phyloP scores from a whole-genome alignment of 2,888 invertebrate species.

The Sussaba pulchella region DNA sequence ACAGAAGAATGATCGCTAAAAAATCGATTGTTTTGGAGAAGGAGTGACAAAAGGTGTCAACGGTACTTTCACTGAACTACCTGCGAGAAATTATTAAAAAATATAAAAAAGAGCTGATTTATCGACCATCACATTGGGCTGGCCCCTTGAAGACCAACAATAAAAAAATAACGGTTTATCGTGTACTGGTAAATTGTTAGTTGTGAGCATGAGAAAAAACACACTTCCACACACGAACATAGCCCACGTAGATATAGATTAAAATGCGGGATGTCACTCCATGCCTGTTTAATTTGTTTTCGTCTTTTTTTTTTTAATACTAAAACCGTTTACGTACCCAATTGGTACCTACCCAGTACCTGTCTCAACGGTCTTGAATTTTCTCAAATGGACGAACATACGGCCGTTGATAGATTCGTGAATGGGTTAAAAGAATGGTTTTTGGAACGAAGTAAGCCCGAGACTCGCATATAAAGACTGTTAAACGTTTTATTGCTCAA shows the following conservation, averaged over 20 bases:
- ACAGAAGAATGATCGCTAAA: too few relatives aligned
- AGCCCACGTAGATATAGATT: slow-evolving; percentile 35
- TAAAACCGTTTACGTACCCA: slow-evolving; percentile 76
- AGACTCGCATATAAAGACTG: slow-evolving; percentile 58
- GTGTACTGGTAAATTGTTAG: slow-evolving; percentile 51
- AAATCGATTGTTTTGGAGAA: too few relatives aligned
- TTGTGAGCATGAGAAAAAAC: slow-evolving; percentile 39
- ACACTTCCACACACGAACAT: slow-evolving; percentile 24
- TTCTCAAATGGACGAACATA: slow-evolving; percentile 51
- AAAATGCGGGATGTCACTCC: slow-evolving; percentile 45
- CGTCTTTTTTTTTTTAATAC: slow-evolving; percentile 31
- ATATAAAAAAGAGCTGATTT: slow-evolving; percentile 13
- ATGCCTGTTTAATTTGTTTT: not conserved
- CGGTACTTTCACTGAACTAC: too few relatives aligned
- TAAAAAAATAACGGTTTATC: slow-evolving; percentile 8
- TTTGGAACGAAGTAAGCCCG: slow-evolving; percentile 62
- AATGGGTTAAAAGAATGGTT: slow-evolving; percentile 47
- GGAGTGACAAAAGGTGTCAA: too few relatives aligned
- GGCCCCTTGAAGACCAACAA: too few relatives aligned
- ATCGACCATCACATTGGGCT: too few relatives aligned
- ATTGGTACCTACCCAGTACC: slow-evolving; percentile 76
- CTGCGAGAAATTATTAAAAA: too few relatives aligned
- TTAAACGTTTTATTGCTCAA: slow-evolving; percentile 75
- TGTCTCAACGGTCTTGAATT: slow-evolving; percentile 68
- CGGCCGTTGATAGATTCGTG: slow-evolving; percentile 14